Base-by-base conservation (phyloP, 2,888 invertebrate species). In the Auanema sp. region DNA sequence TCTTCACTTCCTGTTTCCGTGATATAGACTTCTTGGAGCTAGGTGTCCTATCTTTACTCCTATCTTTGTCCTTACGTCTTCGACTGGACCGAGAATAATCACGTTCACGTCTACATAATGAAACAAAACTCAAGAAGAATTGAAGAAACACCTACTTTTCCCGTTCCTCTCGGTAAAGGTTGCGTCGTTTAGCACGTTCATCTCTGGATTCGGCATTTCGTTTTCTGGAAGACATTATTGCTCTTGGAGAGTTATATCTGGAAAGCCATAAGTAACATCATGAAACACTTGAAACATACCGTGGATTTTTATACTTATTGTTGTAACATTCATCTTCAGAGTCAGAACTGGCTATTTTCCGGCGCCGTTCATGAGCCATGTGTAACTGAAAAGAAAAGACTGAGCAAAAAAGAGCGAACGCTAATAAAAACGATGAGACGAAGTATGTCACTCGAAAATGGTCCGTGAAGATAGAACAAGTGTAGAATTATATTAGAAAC, bases 151-250 rank as follows among this genome's bases (percentile, higher is more conserved):
- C 62, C 18, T 21, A 68, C 57, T 24, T 51, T 11, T 60, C 53
- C 1, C 14, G 24, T 14, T 61, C 51, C 33, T 58, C 62, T 14
- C 63, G 59, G 12, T 62, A 64, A 8, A 58, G 59, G 8, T 71
- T 61, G 21, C 75, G 52, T 40, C 69, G 43, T 18, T 67, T 50
- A 2, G 75, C 75, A 4, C 75, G 68, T 21, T 70, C 73, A 23
- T 75, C 74, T 21, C 75, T 66, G n/a, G 60, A 60, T 18, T 58
- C 65, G 16, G 62, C 61, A 43, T 54, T 58, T 18, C 49, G 44
- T 41, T 53, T 59, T 16, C 53, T 23, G 24, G 52, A 40, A 24
- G 42, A 50, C 16, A 33, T 12, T 42, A 40, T 14, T 42, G n/a
- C 51, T 41, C 51, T 14, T 14, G 62, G 62, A 33, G 62, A 57